Conservation (phyloP, 2,888 invertebrate species). For the Cosmia pyralina region DNA sequence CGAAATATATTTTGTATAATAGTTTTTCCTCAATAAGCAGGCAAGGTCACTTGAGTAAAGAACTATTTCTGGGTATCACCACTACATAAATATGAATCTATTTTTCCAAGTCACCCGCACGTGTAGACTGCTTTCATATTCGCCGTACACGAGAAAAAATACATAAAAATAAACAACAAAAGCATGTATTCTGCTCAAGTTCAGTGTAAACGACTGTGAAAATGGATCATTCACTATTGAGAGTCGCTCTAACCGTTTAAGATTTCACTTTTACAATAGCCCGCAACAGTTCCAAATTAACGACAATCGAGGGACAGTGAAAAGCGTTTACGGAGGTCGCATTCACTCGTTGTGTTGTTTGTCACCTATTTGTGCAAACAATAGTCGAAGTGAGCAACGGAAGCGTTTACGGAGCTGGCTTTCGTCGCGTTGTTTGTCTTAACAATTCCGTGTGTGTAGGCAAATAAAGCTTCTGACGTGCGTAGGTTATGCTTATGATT, state of each 20-base stretch:
- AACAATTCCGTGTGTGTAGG: slow-evolving; percentile 64
- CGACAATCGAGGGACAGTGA: slow-evolving; percentile 75
- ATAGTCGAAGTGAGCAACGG: slow-evolving; percentile 72
- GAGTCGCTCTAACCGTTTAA: slow-evolving; percentile 68
- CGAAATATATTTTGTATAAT: neutral
- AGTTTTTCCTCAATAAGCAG: neutral
- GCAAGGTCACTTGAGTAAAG: slow-evolving; percentile 16
- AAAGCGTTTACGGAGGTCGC: slow-evolving; percentile 74
- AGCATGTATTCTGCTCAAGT: slow-evolving; percentile 52
- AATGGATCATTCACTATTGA: slow-evolving; percentile 68
- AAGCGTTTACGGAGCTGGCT: slow-evolving; percentile 68
- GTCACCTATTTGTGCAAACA: slow-evolving; percentile 81
- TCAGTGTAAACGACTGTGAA: slow-evolving; percentile 53
- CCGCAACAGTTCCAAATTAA: slow-evolving; percentile 76
- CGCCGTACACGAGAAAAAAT: slow-evolving; percentile 23
- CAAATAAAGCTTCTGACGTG: slow-evolving; percentile 62
- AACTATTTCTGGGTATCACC: slow-evolving; percentile 2
- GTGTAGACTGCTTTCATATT: slow-evolving; percentile 32
- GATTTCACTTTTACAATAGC: slow-evolving; percentile 82
- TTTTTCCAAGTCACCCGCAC: slow-evolving; percentile 5
- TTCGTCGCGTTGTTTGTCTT: slow-evolving; percentile 70
- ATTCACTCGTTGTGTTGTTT: slow-evolving; percentile 70
- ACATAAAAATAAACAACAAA: slow-evolving; percentile 42
- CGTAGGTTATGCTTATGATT: slow-evolving; percentile 52
- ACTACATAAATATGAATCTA: neutral